Percentiles rank a stretch among this genome's conserved stretches.
phyloP scores from a whole-genome alignment of 1,140 invertebrate species.

The Cepaea nemoralis region DNA sequence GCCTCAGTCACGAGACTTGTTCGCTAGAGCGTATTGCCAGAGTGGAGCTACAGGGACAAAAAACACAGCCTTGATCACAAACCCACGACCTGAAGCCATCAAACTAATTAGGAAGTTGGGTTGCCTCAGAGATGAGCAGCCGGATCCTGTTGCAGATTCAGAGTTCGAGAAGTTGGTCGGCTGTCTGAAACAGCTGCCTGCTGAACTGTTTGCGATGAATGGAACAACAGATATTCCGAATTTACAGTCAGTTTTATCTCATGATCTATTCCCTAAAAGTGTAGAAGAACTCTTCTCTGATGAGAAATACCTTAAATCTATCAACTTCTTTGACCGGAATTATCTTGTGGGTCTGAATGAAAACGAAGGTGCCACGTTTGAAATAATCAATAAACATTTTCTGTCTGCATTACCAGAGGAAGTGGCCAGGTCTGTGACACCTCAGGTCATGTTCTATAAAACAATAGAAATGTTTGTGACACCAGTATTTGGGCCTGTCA shows the following conservation, averaged over 20 bases:
- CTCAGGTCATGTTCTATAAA: not conserved
- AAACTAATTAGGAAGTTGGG: not conserved
- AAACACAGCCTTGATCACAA: not conserved
- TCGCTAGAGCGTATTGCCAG: slow-evolving; percentile 18
- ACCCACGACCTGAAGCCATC: not conserved
- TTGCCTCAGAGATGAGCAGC: not conserved
- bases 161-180: not conserved
- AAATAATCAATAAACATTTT: not conserved
- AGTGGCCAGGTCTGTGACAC: not conserved
- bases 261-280: not conserved
- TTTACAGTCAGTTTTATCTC: not conserved
- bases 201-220: not conserved
- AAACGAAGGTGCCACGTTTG: not conserved
- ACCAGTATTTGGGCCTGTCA: slow-evolving; percentile 15
- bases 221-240: not conserved
- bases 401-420: not conserved
- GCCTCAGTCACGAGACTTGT: not conserved
- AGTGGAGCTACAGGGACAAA: slow-evolving; percentile 14
- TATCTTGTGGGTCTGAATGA: not conserved
- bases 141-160: not conserved
- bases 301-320: not conserved
- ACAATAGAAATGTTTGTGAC: not conserved
- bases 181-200: slow-evolving; percentile 2
- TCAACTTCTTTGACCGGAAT: slow-evolving; percentile 11
- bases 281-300: slow-evolving; percentile 15